Percentiles rank a stretch among this genome's conserved stretches.
phyloP scores from a whole-genome alignment of 2,888 invertebrate genomes.

The Chironomus tentans region DNA sequence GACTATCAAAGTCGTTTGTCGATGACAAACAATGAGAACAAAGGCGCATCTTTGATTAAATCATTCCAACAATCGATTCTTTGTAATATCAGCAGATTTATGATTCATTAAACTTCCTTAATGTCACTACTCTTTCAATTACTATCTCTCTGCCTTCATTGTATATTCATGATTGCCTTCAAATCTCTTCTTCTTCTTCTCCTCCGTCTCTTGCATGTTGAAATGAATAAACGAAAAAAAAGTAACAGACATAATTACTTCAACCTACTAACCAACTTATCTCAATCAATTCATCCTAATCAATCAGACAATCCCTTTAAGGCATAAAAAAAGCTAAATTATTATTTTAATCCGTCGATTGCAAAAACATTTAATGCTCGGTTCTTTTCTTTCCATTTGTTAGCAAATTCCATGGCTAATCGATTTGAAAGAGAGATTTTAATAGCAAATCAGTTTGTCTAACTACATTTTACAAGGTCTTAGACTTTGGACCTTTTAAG shows the following conservation, averaged over 20 bases:
- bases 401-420: no score
- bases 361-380: no score
- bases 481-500: no score
- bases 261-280: constrained; percentile 15
- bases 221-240: neutral
- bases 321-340: neutral
- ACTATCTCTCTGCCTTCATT: neutral
- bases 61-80: neutral
- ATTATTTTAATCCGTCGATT: no score
- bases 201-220: neutral
- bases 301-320: neutral
- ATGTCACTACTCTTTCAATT: neutral
- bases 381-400: no score
- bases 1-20: neutral
- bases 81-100: neutral
- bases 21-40: neutral
- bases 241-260: neutral
- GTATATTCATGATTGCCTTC: neutral
- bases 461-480: no score
- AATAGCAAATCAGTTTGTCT: no score
- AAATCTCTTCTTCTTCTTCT: neutral
- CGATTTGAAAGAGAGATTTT: no score
- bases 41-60: neutral
- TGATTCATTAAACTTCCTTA: neutral
- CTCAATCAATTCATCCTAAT: neutral